These are phyloP conservation scores for Athalia cordata DNA, from an alignment of 2,888 invertebrate genomes.

Conservation along the genomic window DNA sequence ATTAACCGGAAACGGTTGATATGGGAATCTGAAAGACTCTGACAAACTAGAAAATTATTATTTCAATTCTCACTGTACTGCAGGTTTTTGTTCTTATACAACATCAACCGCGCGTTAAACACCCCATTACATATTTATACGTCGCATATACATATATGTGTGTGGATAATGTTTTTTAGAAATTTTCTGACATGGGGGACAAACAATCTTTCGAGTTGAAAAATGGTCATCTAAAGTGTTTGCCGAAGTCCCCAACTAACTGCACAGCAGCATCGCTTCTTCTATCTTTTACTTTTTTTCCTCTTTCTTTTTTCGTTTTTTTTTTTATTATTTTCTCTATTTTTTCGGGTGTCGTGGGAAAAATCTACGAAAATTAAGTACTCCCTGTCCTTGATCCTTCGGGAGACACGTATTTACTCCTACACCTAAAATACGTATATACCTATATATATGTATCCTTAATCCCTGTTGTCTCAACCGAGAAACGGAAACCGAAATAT, in stretches of 20 bases:
- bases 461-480: neutral
- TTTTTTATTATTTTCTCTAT: neutral
- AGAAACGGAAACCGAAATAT: neutral
- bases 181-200: conserved; percentile 55
- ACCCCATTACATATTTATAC: too few species aligned
- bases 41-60: too few species aligned
- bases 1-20: too few species aligned
- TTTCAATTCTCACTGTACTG: too few species aligned
- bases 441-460: neutral
- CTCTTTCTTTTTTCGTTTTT: neutral
- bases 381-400: too few species aligned
- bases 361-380: neutral
- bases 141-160: too few species aligned
- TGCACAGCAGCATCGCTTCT: neutral
- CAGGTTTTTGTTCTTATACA: too few species aligned
- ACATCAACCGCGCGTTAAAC: too few species aligned
- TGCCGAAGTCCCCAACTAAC: conserved; percentile 21
- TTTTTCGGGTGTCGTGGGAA: conserved; percentile 5
- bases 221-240: conserved; percentile 37
- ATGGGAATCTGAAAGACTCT: too few species aligned
- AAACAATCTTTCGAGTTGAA: conserved; percentile 55
- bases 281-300: neutral
- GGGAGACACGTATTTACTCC: too few species aligned
- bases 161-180: too few species aligned
- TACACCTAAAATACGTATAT: too few species aligned